Evolutionary conservation across 2,113 vertebrate genomes (phyloP), one percentile per base, ranked within the genome.

Genomic region (Sander vitreus): DNA sequence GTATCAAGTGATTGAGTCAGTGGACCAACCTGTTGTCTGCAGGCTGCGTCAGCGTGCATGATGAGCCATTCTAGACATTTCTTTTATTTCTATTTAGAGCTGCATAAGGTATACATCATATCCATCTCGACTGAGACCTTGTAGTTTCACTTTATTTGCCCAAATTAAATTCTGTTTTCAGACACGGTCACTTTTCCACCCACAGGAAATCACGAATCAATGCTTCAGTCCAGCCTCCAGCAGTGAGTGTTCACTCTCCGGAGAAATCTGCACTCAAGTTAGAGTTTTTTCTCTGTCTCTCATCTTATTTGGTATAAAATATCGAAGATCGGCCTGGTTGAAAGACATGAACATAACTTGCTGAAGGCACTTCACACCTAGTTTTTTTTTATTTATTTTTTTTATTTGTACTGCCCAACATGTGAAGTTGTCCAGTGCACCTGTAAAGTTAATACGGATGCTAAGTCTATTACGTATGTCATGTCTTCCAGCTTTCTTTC

Each of bases 1-100:
- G 70, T 74, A 81, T 81, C 39, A 81, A 33, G 66, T 60, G 53
- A 70, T 86, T 83, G 63, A 90, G 58, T 85, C 1, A 45, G 33
- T 81, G 33, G 76, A 18, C 67, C 47, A 73, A 80, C 62, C 71
- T 73, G 84, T 73, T 74, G 73, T 78, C 36, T 74, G 13, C 67
- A 75, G 75, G 21, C 76, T 71, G 30, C 60, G 39, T 39, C 39
- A 39, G 9, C 9, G 39, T 43, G 2, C 39, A 43, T 11, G 39
- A 43, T 43, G 10, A 43, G 9, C 39, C 39, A 43, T 11, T 39
- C 39, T 10, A 10, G 39, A 6, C 2, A 14, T 69, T n/a, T n/a
- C 0, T 23, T 80, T 58, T 8, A 33, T 54, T 5, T 11, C 1
- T 47, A 53, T 19, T 69, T 5, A 47, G 23, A 54, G 59, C 23